Conservation (phyloP, 2,888 invertebrate genomes). For the Frankliniella fusca region DNA sequence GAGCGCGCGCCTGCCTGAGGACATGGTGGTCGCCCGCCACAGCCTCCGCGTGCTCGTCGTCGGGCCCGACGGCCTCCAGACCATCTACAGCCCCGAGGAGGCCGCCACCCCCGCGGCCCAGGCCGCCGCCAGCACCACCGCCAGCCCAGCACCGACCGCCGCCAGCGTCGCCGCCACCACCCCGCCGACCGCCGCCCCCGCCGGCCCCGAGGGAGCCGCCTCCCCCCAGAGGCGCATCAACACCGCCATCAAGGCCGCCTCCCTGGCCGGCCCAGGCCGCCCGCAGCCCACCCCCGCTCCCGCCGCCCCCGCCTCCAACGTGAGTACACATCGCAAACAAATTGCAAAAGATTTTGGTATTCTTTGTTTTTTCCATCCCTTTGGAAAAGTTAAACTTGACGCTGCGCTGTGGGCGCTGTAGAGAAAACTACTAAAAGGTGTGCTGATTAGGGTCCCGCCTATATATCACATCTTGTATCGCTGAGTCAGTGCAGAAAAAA, state of each 20-base stretch:
- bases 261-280: not conserved
- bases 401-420: too few species aligned
- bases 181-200: not conserved
- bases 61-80: constrained; percentile 64
- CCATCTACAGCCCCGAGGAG: constrained; percentile 61
- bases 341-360: too few species aligned
- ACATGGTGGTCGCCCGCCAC: constrained; percentile 56
- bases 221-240: constrained; percentile 9
- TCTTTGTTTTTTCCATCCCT: too few species aligned
- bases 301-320: constrained; percentile 44
- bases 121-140: constrained; percentile 43
- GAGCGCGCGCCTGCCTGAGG: constrained; percentile 61
- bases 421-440: too few species aligned
- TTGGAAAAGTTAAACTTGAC: too few species aligned
- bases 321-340: too few species aligned
- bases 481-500: constrained; percentile 49
- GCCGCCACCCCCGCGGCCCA: constrained; percentile 43
- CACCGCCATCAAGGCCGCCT: not conserved
- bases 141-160: constrained; percentile 32
- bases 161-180: not conserved
- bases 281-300: constrained; percentile 29
- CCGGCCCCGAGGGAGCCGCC: constrained; percentile 7
- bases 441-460: too few species aligned
- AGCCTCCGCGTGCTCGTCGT: constrained; percentile 65
- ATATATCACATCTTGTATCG: too few species aligned